Evolutionary conservation across 2,797 vertebrate species (phyloP).

Genomic region (Platyrinchus mystaceus): DNA sequence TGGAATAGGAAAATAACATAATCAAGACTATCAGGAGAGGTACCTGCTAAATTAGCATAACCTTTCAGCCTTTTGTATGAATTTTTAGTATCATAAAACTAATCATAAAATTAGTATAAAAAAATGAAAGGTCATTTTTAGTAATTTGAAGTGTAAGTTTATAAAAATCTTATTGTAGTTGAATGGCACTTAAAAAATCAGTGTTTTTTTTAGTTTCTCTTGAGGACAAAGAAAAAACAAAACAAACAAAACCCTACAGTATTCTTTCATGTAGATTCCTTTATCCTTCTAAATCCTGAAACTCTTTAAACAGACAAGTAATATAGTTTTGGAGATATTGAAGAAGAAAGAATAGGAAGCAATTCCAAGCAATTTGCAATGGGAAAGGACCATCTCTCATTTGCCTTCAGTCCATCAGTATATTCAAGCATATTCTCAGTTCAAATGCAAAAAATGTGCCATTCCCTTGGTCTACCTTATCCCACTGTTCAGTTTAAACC

Average conservation of each 20-base stretch:
- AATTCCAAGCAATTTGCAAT: neutral
- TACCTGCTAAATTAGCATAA: neutral
- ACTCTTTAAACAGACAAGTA: neutral
- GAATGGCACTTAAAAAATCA: neutral
- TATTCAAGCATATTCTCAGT: neutral
- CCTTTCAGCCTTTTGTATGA: neutral
- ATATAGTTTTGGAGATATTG: neutral
- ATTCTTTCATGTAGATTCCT: neutral
- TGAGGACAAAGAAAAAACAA: neutral
- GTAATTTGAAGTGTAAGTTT: neutral
- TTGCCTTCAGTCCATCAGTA: neutral
- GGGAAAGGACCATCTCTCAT: neutral
- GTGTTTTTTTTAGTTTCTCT: rapidly evolving
- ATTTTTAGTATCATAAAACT: neutral
- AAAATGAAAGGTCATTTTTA: neutral
- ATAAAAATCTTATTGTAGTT: neutral
- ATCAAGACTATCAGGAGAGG: neutral
- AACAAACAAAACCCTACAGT: neutral
- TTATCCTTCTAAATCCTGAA: neutral
- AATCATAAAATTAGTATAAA: neutral
- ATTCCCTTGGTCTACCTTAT: neutral
- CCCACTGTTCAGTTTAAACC: neutral
- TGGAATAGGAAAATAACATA: neutral
- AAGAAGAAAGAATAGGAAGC: neutral
- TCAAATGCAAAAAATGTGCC: neutral